phyloP scores from a whole-genome alignment of 2,797 vertebrate species.

The Brachymystax lenok region DNA sequence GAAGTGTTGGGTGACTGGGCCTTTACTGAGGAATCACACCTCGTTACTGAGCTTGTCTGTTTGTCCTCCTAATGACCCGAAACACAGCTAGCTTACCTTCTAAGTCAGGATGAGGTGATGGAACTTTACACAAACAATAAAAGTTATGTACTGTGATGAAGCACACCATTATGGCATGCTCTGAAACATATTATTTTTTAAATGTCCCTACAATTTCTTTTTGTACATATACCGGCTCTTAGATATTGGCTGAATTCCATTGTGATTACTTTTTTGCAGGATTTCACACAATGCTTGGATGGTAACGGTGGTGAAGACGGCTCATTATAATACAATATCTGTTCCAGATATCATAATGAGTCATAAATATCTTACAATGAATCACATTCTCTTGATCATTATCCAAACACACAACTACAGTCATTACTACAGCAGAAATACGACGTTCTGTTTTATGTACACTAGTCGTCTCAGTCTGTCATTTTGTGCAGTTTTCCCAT shows the following conservation, averaged over 20 bases:
- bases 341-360: constrained; percentile 21
- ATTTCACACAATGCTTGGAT: neutral
- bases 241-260: neutral
- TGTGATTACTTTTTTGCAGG: neutral
- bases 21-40: constrained; percentile 36
- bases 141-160: neutral
- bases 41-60: constrained; percentile 54
- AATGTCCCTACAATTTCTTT: neutral
- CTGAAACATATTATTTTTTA: neutral
- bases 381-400: constrained; percentile 21
- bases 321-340: too few relatives aligned
- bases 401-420: constrained; percentile 23
- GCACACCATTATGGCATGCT: neutral
- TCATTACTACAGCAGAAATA: neutral
- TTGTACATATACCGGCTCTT: neutral
- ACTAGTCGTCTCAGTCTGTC: neutral
- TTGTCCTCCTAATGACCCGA: constrained; percentile 52
- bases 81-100: constrained; percentile 44
- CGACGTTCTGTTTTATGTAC: neutral
- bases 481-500: constrained; percentile 11
- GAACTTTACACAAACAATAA: constrained; percentile 3
- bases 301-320: too few relatives aligned
- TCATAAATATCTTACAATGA: neutral
- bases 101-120: constrained; percentile 38
- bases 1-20: constrained; percentile 63